These are phyloP conservation scores for Rhipidura dahli DNA, from an alignment of 2,113 vertebrate genomes.

Conservation along the genomic window DNA sequence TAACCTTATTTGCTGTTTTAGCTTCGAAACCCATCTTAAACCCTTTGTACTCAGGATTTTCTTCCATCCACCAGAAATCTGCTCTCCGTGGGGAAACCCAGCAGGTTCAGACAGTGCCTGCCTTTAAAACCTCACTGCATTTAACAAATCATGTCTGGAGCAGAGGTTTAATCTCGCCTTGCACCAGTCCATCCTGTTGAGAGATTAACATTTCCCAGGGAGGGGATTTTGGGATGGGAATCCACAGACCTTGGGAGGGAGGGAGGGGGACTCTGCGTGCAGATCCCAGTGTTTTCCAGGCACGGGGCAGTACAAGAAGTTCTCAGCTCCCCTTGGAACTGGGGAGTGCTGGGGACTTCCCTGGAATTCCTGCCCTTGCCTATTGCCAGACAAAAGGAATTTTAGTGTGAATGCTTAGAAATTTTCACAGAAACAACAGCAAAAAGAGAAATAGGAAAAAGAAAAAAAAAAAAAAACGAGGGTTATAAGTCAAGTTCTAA, in stretches of 20 bases:
- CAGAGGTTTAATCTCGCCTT: background rate
- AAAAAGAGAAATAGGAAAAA: too few relatives aligned
- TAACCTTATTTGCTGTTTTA: background rate
- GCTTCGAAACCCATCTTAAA: background rate
- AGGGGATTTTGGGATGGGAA: background rate
- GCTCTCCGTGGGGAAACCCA: background rate
- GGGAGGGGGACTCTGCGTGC: background rate
- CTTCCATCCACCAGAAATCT: background rate
- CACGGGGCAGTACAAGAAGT: background rate
- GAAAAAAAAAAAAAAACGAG: background rate
- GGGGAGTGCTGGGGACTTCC: background rate
- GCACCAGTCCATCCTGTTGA: background rate
- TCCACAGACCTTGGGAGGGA: background rate
- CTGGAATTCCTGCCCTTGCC: background rate
- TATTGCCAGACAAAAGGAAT: background rate
- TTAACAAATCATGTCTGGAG: background rate
- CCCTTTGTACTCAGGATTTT: background rate
- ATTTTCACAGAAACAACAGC: background rate
- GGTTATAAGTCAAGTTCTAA: background rate
- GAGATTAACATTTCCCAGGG: background rate
- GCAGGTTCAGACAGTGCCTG: background rate
- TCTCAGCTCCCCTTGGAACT: background rate
- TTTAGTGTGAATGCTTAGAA: background rate
- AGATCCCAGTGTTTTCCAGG: background rate
- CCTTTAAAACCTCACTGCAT: background rate